A percentile compares a stretch with the other conserved stretches of the same genome.
Evolutionary conservation across 2,888 invertebrate genomes (phyloP).

Genomic region (Agriopis aurantiaria): DNA sequence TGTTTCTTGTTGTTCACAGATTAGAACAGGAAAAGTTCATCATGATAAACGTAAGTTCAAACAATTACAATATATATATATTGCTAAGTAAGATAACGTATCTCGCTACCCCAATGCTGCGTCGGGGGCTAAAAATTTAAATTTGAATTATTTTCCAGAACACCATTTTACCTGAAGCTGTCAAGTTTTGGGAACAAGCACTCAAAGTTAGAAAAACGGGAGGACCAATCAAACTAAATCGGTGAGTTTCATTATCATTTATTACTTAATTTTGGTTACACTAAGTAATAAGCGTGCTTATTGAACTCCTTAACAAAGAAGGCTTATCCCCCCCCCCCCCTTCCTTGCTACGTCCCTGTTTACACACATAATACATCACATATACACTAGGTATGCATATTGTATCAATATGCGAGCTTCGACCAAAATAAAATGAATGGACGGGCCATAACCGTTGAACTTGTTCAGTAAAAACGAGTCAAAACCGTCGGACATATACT

Average conservation of each 20-base stretch:
- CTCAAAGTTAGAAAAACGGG: constrained; percentile 95
- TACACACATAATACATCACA: constrained; percentile 18
- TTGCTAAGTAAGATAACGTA: no score
- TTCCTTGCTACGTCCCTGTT: constrained; percentile 3
- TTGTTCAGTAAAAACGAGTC: no score
- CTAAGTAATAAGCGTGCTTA: not conserved
- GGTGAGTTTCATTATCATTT: constrained; percentile 84
- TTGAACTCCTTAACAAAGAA: not conserved
- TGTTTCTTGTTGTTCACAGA: constrained; percentile 76
- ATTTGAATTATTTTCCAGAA: constrained; percentile 86
- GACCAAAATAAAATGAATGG: no score
- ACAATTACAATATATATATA: no score
- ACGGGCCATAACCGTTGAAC: no score
- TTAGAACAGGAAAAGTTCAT: constrained; percentile 94
- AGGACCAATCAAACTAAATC: constrained; percentile 94
- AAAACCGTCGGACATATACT: no score
- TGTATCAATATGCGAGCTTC: not conserved
- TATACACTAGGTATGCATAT: constrained; percentile 12
- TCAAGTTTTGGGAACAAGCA: constrained; percentile 97
- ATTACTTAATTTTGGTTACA: not conserved
- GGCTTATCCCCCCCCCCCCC: not conserved
- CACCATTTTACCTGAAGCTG: constrained; percentile 95
- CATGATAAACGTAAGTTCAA: constrained; percentile 94
- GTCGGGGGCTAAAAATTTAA: no score
- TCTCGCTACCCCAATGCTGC: no score